Percentiles rank a stretch among this genome's conserved stretches.
Evolutionary conservation across 2,888 invertebrate genomes (phyloP).

Genomic region (Capitulum mitella): DNA sequence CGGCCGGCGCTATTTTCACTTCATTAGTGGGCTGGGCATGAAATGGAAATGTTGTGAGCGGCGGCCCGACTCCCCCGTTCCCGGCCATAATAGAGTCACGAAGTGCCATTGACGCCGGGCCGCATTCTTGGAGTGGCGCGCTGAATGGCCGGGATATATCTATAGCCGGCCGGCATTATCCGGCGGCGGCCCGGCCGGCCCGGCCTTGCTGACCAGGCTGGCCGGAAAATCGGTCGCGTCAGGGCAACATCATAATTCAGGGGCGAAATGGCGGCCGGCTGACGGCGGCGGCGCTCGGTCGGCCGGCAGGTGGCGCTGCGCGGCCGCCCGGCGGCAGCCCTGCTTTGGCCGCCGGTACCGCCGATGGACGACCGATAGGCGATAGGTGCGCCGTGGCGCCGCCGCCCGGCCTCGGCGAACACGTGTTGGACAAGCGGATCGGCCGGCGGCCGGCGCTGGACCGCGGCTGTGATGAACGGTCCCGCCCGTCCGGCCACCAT

Average conservation of each 20-base stretch:
- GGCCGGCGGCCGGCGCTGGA: not conserved
- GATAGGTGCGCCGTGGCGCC: too few species aligned
- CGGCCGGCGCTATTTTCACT: slow-evolving; percentile 5
- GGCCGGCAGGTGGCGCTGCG: too few species aligned
- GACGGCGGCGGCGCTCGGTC: not conserved
- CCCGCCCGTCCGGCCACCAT: not conserved
- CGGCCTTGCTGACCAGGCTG: not conserved
- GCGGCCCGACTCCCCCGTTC: not conserved
- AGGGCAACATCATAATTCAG: slow-evolving; percentile 19
- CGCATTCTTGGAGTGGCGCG: not conserved
- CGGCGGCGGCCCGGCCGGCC: not conserved
- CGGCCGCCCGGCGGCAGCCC: too few species aligned
- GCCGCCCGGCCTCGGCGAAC: too few species aligned
- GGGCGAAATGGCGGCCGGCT: not conserved
- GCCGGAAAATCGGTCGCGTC: slow-evolving; percentile 1
- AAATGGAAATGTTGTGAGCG: slow-evolving; percentile 3
- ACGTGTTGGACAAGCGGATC: not conserved
- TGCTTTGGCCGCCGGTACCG: too few species aligned
- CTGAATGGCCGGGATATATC: not conserved
- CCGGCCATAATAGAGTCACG: slow-evolving; percentile 12
- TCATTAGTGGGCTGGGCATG: slow-evolving; percentile 18
- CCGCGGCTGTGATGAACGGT: not conserved
- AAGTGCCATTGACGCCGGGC: not conserved
- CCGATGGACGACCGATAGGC: too few species aligned
- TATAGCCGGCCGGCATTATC: not conserved